A percentile compares a stretch with the other conserved stretches of the same genome.
These are phyloP conservation scores for Schlechtendalia chinensis DNA, from an alignment of 1,140 invertebrate species.

Conservation along the genomic window DNA sequence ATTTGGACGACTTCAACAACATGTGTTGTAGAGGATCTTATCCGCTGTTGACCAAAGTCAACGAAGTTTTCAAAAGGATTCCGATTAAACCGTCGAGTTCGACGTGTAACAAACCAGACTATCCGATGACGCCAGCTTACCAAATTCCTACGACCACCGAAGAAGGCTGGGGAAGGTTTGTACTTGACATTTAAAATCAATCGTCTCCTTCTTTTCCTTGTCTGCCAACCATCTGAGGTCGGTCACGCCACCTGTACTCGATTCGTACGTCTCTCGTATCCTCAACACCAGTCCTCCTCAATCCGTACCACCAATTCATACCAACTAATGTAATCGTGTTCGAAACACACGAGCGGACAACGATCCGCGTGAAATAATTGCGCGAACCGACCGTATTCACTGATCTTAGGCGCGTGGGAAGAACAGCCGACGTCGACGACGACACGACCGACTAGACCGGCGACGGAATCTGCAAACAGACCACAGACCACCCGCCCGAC, in stretches of 20 bases:
- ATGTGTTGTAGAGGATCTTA: conserved; percentile 74
- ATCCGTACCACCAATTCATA: no score
- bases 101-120: conserved; percentile 47
- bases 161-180: conserved; percentile 43
- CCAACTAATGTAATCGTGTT: no score
- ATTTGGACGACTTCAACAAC: conserved; percentile 86
- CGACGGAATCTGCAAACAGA: conserved; percentile 34
- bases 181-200: background rate
- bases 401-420: conserved; percentile 4
- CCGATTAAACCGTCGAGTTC: conserved; percentile 32
- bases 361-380: no score
- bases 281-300: no score
- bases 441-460: conserved; percentile 55
- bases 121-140: conserved; percentile 50
- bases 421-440: conserved; percentile 41
- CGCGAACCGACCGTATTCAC: no score
- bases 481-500: conserved; percentile 51
- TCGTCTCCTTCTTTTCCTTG: no score
- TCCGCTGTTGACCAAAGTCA: conserved; percentile 72
- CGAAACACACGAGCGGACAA: no score
- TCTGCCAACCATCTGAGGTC: no score
- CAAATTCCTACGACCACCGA: conserved; percentile 50
- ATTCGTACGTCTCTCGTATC: no score
- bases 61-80: conserved; percentile 65
- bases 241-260: no score